Evolutionary conservation across 2,888 invertebrate species (phyloP), one percentile per base, ranked within the genome.

Genomic region (Corbicula japonica): DNA sequence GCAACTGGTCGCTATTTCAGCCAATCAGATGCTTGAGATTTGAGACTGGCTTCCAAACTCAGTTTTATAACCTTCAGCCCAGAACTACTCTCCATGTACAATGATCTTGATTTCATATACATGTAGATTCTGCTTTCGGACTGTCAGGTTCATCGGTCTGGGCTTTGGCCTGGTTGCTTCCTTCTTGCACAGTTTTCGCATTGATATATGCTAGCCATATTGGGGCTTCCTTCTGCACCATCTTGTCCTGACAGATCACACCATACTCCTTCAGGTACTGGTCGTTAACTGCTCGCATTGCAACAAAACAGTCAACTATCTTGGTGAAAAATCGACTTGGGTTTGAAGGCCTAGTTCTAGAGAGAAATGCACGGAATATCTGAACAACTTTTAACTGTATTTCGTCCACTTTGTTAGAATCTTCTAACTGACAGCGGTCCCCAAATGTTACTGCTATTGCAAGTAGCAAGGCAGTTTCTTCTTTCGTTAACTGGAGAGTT

Each of bases 191-290:
- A 8, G 78, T 83, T 30, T 79, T 79, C 21, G 79, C 65, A 54
- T 83, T 79, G 44, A 83, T 83, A 44, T 83, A 83, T 3, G 83
- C 83, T 32, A 83, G 50, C 83, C 83, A 83, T 23, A 83, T 83
- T 26, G 83, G 83, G 3, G 83, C 83, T 63, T 83, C 83, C 38
- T 83, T 83, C 65, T 83, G 83, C 0, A 83, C 83, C 3, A 83
- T 68, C 38, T 83, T 83, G 48, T 83, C 83, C 50, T 83, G 83
- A 50, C 83, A 83, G 44, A 83, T 83, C 52, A 80, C 80, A 23
- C 80, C 83, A 62, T 83, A 83, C 48, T 83, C 83, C 46, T 83
- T 83, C 34, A 78, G 66, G 68, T 83, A 83, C 72, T 78, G 77
- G 54, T 83, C 83, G 52, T 71, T 72, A 1, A 83, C 83, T 18